These are phyloP conservation scores for Anoplopoma fimbria DNA, from an alignment of 2,113 vertebrate genomes.

Conservation along the genomic window DNA sequence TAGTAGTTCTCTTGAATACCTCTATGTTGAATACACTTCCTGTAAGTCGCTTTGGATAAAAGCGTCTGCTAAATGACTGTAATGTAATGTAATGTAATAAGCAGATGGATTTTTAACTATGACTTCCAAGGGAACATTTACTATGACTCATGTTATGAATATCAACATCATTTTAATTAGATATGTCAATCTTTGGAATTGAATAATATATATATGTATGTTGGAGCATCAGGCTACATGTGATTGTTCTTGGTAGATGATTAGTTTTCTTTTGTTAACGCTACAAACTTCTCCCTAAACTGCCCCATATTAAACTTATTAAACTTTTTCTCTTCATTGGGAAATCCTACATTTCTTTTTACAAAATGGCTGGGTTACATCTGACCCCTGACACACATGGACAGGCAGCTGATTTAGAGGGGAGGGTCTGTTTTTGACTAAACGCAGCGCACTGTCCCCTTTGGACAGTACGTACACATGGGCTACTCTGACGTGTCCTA, in stretches of 20 bases:
- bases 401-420: background rate
- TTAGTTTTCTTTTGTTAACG: no score
- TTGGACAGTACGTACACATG: conserved; percentile 50
- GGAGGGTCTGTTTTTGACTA: conserved; percentile 49
- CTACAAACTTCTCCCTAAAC: background rate
- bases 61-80: no score
- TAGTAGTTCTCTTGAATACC: no score
- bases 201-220: background rate
- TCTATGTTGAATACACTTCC: no score
- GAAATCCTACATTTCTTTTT: background rate
- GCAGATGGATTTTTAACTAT: no score
- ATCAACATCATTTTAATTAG: background rate
- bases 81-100: no score
- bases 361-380: background rate
- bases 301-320: background rate
- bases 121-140: background rate
- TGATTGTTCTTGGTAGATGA: background rate
- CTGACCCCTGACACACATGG: conserved; percentile 5
- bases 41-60: no score
- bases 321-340: background rate
- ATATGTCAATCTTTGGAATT: no score
- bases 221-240: background rate
- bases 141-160: background rate
- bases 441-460: conserved; percentile 43
- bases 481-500: conserved; percentile 67